A percentile compares a stretch with the other conserved stretches of the same genome.
These are phyloP conservation scores for Epizoanthus ramosus DNA, from an alignment of 92 coral and sea anemone genomes.

Conservation along the genomic window DNA sequence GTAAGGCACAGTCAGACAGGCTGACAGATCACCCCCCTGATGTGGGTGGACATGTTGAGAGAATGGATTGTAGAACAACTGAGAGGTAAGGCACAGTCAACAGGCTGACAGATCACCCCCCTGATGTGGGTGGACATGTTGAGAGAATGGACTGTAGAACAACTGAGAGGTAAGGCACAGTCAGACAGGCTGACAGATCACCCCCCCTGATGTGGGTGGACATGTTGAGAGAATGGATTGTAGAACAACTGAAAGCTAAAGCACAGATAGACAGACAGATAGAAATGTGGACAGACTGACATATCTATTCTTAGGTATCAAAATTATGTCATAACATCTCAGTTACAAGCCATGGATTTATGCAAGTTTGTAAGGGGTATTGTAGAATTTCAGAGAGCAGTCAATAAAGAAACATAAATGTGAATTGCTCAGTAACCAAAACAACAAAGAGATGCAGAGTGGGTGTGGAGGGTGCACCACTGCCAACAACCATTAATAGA, in stretches of 20 bases:
- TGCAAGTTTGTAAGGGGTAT: too few relatives aligned
- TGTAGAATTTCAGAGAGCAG: too few relatives aligned
- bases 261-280: neutral
- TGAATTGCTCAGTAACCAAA: too few relatives aligned
- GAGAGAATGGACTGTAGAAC: conserved; percentile 79
- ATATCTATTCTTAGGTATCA: neutral
- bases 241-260: conserved; percentile 75
- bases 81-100: conserved; percentile 55
- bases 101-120: conserved; percentile 41
- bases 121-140: conserved; percentile 99
- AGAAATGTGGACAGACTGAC: too few relatives aligned
- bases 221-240: conserved; percentile 91
- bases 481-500: too few relatives aligned
- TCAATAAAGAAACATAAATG: too few relatives aligned
- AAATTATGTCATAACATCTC: too few relatives aligned
- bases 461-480: too few relatives aligned
- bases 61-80: conserved; percentile 73
- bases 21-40: conserved; percentile 54
- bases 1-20: conserved; percentile 42
- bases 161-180: conserved; percentile 65
- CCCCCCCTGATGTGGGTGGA: conserved; percentile 97
- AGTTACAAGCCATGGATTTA: too few relatives aligned
- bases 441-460: too few relatives aligned
- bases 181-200: neutral
- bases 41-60: conserved; percentile 99